phyloP scores from a whole-genome alignment of 2,113 vertebrate species.

The Hylia prasina region DNA sequence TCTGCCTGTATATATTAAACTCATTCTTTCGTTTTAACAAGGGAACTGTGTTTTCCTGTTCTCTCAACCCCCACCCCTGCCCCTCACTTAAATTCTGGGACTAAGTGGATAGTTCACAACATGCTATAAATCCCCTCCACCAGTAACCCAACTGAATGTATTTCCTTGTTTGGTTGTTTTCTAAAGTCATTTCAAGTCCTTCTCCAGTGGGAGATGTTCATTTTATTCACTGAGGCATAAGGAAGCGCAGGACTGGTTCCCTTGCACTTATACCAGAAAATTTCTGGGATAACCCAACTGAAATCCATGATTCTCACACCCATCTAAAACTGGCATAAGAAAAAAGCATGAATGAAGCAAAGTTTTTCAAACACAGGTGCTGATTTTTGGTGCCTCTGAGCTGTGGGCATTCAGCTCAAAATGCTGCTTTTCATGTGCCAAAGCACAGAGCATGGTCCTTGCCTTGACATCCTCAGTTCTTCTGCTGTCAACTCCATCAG shows the following conservation, averaged over 20 bases:
- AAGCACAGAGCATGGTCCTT: background rate
- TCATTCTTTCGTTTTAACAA: conserved; percentile 66
- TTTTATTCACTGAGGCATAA: background rate
- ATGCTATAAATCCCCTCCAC: conserved; percentile 48
- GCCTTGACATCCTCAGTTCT: background rate
- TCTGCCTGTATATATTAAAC: conserved; percentile 60
- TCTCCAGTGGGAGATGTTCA: background rate
- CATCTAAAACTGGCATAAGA: background rate
- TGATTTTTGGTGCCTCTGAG: background rate
- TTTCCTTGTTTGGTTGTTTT: conserved; percentile 15
- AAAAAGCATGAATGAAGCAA: background rate
- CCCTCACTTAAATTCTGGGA: background rate
- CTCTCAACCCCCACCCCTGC: background rate
- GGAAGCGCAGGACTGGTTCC: background rate
- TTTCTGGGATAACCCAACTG: background rate
- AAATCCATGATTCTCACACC: background rate
- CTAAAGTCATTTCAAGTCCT: background rate
- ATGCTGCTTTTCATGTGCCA: background rate
- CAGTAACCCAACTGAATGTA: background rate
- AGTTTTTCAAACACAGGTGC: background rate
- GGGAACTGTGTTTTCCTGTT: conserved; percentile 43
- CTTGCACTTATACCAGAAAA: background rate
- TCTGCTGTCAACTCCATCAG: background rate
- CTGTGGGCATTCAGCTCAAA: background rate
- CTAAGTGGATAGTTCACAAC: conserved; percentile 30